A percentile compares a stretch with the other conserved stretches of the same genome.
phyloP scores from a whole-genome alignment of 1,140 invertebrate species.

The Drosophila kohkoa region DNA sequence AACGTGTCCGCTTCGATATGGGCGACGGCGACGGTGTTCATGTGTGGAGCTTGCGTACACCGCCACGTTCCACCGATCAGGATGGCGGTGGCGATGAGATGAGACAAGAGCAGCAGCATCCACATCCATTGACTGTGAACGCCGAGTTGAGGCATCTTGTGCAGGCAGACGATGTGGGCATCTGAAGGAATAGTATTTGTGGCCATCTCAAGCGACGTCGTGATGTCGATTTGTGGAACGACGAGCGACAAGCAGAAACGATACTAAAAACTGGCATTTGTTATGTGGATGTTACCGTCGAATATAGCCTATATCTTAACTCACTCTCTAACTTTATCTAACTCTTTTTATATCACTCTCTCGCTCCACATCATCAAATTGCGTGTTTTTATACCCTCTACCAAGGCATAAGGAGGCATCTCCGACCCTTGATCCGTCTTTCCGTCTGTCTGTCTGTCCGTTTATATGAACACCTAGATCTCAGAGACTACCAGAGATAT shows the following conservation, averaged over 20 bases:
- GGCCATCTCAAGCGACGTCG: neutral
- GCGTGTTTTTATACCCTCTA: neutral
- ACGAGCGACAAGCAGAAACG: neutral
- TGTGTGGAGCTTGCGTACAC: conserved; percentile 48
- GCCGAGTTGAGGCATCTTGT: neutral
- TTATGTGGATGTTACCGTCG: conserved; percentile 2
- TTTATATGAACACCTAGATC: too few relatives aligned
- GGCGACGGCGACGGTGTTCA: conserved; percentile 56
- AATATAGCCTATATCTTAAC: neutral
- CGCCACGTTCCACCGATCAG: conserved; percentile 15
- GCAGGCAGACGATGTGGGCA: too few relatives aligned
- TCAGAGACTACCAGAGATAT: too few relatives aligned
- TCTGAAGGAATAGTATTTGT: neutral
- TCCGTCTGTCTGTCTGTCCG: too few relatives aligned
- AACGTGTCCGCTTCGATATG: conserved; percentile 43
- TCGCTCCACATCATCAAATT: conserved; percentile 5
- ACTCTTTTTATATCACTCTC: too few relatives aligned
- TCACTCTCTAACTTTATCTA: too few relatives aligned
- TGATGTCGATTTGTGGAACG: neutral
- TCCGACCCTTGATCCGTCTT: too few relatives aligned
- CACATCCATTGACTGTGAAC: neutral
- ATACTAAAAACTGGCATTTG: neutral
- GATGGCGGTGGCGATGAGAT: conserved; percentile 50
- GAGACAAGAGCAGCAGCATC: neutral
- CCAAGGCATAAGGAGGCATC: too few relatives aligned